Evolutionary conservation across 2,888 invertebrate species (phyloP), one percentile per base, ranked within the genome.

Genomic region (Coelopa pilipes): DNA sequence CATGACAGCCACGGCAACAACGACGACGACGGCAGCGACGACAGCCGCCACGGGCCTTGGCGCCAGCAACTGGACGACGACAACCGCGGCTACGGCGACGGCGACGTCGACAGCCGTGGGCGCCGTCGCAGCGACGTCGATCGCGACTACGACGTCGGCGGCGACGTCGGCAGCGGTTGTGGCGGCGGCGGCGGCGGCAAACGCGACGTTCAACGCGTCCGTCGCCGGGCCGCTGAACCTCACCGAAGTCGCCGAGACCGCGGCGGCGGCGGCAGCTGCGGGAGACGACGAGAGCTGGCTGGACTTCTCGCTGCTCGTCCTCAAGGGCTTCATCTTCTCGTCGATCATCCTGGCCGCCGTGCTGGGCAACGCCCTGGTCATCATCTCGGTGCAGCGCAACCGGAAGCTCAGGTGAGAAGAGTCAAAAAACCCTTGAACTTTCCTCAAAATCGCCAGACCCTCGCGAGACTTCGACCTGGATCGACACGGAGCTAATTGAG

Each of bases 321-420:
- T 93, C 80, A 94, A 94, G 87, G 93, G 92, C 74, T 91, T 94
- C 83, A 90, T 94, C 80, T 96, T 97, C 91, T 91, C 93, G 74
- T 91, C 92, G 80, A 96, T 97, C 86, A 97, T 97, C 84, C 90
- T 95, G 73, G 93, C 95, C 79, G 97, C 97, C 47, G 92, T 96
- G 19, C 90, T 97, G 73, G 98, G 97, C 71, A 98, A 98, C 89
- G 93, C 96, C 1, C 90, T 98, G 79, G 97, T 98, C 81, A 88
- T 88, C 77, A 88, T 88, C 76, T 88, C 88, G 49, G 88, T 88
- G 75, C 87, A 87, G 75, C 86, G 88, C 75, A 88, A 88, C 83
- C 84, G 88, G 67, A 88, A 88, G 81, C 82, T 88, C 80, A 85
- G 87, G 87, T 88, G 83, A 83, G 86, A 34, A 4, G 34, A 34